Base-by-base conservation (phyloP, 2,113 vertebrate genomes). In the Fukomys damarensis region DNA sequence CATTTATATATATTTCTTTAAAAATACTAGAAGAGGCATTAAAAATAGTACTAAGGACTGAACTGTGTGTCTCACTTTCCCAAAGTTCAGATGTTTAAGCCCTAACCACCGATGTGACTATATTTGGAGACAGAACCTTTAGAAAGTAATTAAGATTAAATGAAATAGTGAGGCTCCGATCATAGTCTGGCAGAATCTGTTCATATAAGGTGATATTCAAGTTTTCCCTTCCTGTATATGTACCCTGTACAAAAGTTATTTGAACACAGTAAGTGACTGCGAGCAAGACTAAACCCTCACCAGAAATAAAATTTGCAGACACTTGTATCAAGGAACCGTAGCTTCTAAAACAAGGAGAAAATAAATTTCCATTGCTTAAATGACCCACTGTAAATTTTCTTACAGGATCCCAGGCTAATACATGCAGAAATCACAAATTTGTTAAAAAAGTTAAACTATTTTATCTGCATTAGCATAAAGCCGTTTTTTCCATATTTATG, bases 171-270 rank as follows among this genome's bases (percentile, higher is more conserved):
- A 58, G 4, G 14, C 28, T 68, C 30, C 22, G 4, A n/a, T 24
- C 54, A 6, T 30, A 16, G 7, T 32, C 24, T 59, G 4, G 49
- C 26, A 58, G 7, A 85, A 24, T 63, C 6, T 32, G 22, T 20
- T 12, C 38, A 38, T 49, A 0, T 24, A 20, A 24, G 12, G 32
- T 20, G 30, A 52, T 20, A 30, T 2, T 22, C 7, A 7, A 32
- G 4, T 1, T 58, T 20, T 11, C 19, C n/a, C 38, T 66, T 6
- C 2, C 5, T 4, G 3, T 6, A 10, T 38, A 0, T 9, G 38
- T 3, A 1, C 5, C 0, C 3, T 38, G 0, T 19, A 10, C 20
- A 66, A 76, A 24, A 13, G 38, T 28, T 5, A 35, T 17, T 35
- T 26, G 46, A 17, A 6, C 46, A 35, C 30, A 35, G 32, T 24